A percentile compares a stretch with the other conserved stretches of the same genome.
Conservation (phyloP, 1,140 invertebrate genomes). For the Andricus grossulariae region DNA sequence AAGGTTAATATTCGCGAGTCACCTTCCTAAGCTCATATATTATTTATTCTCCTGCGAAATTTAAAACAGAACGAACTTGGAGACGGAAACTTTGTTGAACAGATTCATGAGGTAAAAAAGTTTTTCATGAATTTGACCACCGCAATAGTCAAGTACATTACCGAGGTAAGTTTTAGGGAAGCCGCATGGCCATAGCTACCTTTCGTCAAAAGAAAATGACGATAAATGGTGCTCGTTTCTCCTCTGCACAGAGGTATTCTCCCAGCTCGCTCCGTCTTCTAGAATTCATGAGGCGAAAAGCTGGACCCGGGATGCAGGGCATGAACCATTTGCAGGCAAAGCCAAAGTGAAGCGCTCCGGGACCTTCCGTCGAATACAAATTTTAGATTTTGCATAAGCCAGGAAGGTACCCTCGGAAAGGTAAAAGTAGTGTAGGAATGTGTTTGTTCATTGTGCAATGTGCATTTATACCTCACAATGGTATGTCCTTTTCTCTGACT, state of each 20-base stretch:
- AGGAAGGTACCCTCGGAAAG: slow-evolving; percentile 11
- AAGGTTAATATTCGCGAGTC: slow-evolving; percentile 30
- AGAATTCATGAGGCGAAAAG: slow-evolving; percentile 30
- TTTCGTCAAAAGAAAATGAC: slow-evolving; percentile 31
- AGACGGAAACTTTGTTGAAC: neutral
- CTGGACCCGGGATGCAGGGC: slow-evolving; percentile 19
- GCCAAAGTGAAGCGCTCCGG: slow-evolving; percentile 31
- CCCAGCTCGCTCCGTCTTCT: slow-evolving; percentile 21
- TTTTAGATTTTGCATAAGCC: slow-evolving; percentile 32
- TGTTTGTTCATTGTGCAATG: slow-evolving; percentile 2
- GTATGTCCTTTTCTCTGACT: neutral
- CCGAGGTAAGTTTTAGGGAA: no score
- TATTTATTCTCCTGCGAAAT: slow-evolving; percentile 29
- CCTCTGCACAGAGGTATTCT: slow-evolving; percentile 22
- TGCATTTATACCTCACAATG: neutral
- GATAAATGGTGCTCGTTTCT: slow-evolving; percentile 23
- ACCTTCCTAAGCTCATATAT: slow-evolving; percentile 14
- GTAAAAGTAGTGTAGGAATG: slow-evolving; percentile 18
- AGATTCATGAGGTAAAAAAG: neutral
- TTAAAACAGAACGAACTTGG: slow-evolving; percentile 16
- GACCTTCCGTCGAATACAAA: slow-evolving; percentile 30
- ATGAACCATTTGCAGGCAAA: slow-evolving; percentile 29
- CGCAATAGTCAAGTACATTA: no score
- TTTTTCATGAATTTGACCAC: neutral
- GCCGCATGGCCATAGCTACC: neutral